These are phyloP conservation scores for Drosophila mimica DNA, from an alignment of 2,888 invertebrate genomes.

Conservation along the genomic window DNA sequence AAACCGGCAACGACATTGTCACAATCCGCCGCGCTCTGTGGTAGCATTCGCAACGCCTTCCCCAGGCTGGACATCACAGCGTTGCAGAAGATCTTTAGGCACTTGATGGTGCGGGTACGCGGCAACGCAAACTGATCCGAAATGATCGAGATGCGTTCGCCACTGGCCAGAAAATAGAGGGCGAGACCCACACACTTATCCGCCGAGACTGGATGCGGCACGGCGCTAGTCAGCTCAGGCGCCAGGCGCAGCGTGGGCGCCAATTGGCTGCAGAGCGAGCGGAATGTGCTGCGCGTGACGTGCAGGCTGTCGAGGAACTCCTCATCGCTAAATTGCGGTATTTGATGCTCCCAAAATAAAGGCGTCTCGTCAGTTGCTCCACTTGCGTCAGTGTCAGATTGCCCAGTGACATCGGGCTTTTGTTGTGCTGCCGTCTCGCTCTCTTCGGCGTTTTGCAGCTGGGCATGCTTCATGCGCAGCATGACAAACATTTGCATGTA, in stretches of 20 bases:
- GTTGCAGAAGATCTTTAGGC: conserved; percentile 80
- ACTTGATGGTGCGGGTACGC: conserved; percentile 74
- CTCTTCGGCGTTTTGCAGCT: conserved; percentile 12
- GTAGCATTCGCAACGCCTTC: conserved; percentile 70
- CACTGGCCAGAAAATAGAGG: conserved; percentile 80
- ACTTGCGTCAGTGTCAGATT: neutral
- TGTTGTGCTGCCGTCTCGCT: neutral
- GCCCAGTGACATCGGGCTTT: neutral
- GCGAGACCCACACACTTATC: conserved; percentile 82
- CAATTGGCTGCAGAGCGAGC: conserved; percentile 73
- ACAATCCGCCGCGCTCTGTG: conserved; percentile 68
- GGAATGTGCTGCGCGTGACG: conserved; percentile 76
- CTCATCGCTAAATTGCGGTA: conserved; percentile 59
- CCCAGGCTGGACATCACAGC: conserved; percentile 74
- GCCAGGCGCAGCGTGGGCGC: conserved; percentile 41
- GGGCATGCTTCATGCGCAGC: conserved; percentile 53
- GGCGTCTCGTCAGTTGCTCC: neutral
- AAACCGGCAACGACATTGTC: conserved; percentile 75
- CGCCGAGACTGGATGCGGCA: conserved; percentile 51
- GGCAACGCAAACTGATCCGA: conserved; percentile 78
- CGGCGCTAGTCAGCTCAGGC: conserved; percentile 27
- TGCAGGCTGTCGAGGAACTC: conserved; percentile 81
- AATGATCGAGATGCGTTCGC: conserved; percentile 77
- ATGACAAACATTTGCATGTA: conserved; percentile 73
- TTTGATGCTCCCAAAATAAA: conserved; percentile 55